Evolutionary conservation across 2,888 invertebrate genomes (phyloP).

Genomic region (Rhagonycha lutea): DNA sequence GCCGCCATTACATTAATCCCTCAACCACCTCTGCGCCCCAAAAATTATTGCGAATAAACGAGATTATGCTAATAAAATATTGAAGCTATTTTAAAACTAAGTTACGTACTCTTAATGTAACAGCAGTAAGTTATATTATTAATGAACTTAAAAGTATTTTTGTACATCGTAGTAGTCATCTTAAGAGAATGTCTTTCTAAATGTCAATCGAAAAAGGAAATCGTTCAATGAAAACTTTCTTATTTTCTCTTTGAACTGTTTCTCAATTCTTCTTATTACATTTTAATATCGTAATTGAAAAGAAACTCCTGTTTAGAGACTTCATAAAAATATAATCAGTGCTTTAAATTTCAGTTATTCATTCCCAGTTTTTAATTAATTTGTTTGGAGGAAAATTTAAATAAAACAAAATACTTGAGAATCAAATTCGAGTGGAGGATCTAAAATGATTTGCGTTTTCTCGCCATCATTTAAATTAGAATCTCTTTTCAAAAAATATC

Average conservation of each 20-base stretch:
- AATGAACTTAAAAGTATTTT: slow-evolving; percentile 10
- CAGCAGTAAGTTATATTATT: slow-evolving; percentile 12
- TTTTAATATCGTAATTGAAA: not conserved
- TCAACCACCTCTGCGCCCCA: slow-evolving; percentile 14
- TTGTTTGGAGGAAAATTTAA: not conserved
- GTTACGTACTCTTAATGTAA: slow-evolving; percentile 13
- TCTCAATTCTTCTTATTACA: not conserved
- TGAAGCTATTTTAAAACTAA: slow-evolving; percentile 18
- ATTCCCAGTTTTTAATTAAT: not conserved
- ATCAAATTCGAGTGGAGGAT: not conserved
- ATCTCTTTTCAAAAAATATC: not conserved
- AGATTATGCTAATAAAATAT: slow-evolving; percentile 26
- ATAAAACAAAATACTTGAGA: not conserved
- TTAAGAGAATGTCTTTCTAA: not conserved
- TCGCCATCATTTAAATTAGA: too few relatives aligned
- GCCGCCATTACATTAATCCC: slow-evolving; percentile 26
- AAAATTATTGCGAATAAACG: slow-evolving; percentile 24
- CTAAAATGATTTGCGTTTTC: not conserved
- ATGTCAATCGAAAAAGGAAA: slow-evolving; percentile 8
- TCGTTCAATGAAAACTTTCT: not conserved
- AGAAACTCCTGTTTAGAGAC: not conserved
- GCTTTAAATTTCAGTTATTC: not conserved
- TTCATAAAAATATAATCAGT: not conserved
- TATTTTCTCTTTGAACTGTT: not conserved
- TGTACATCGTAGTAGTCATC: not conserved